phyloP scores from a whole-genome alignment of 92 coral and sea anemone species.

The Plumapathes pennacea region DNA sequence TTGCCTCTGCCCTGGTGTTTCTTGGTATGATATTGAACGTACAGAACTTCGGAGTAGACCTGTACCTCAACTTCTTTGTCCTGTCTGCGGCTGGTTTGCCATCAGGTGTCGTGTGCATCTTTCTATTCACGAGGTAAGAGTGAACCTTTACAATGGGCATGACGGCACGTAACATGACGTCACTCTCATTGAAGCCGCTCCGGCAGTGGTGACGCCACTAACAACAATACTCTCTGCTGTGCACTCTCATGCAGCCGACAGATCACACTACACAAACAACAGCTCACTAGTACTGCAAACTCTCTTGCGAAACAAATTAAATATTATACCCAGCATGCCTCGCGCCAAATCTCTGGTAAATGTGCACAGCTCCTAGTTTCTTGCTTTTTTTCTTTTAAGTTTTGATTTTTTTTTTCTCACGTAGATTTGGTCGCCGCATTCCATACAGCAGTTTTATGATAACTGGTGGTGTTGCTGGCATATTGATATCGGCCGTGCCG shows the following conservation, averaged over 20 bases:
- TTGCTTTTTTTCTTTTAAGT: not conserved
- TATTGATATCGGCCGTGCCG: constrained; percentile 39
- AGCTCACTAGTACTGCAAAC: too few relatives aligned
- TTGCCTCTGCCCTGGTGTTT: constrained; percentile 31
- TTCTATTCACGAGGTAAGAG: too few relatives aligned
- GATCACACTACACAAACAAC: too few relatives aligned
- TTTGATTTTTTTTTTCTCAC: not conserved
- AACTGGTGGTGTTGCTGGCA: constrained; percentile 44
- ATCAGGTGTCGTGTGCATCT: constrained; percentile 31
- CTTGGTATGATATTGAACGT: constrained; percentile 53
- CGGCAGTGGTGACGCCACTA: too few relatives aligned
- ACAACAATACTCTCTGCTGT: too few relatives aligned
- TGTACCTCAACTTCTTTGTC: constrained; percentile 55
- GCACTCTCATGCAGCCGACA: too few relatives aligned
- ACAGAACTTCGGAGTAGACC: constrained; percentile 46
- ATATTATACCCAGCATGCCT: too few relatives aligned
- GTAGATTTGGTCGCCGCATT: constrained; percentile 61
- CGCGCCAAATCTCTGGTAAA: too few relatives aligned
- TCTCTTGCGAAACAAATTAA: too few relatives aligned
- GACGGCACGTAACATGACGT: too few relatives aligned
- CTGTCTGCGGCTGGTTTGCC: constrained; percentile 43
- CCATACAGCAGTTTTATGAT: constrained; percentile 50
- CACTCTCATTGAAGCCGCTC: too few relatives aligned
- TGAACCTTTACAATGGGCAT: too few relatives aligned
- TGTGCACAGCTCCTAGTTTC: not conserved